Evolutionary conservation across 2,113 vertebrate species (phyloP), one percentile per base, ranked within the genome.

Genomic region (Casuarius casuarius): DNA sequence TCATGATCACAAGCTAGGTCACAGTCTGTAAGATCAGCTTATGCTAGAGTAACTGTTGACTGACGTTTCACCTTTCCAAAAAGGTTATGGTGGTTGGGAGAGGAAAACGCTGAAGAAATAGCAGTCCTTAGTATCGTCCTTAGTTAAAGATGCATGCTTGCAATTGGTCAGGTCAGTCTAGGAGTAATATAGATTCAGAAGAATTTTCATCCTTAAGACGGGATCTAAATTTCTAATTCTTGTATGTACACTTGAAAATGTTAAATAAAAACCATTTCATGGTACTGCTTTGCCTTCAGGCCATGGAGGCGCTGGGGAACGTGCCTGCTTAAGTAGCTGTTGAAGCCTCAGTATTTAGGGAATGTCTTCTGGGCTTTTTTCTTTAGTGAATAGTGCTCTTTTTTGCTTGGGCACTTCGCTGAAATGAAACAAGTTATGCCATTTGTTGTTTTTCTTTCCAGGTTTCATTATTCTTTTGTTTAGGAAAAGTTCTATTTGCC

Each of bases 91-190:
- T 18, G 19, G 10, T 0, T 49, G 58, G 56, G 61, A 78, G 46
- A 48, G 75, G 48, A 44, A 7, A n/a, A 71, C 33, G 5, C 46
- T 67, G 66, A 26, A 84, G 73, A 70, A 21, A 4, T 40, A n/a
- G 40, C 77, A 91, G n/a, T 7, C 26, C 38, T 38, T 38, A 22
- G 23, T 56, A 49, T 18, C 48, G 44, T 16, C 42, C 49, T 35
- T 21, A 35, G 21, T 16, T 40, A 22, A 3, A 70, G 70, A 14
- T 5, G 1, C 4, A 0, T 12, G 19, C 18, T 62, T 31, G 20
- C 54, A n/a, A 26, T 2, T 56, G 54, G 7, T 74, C 0, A 9
- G 33, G 0, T 59, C 80, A 40, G 56, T 4, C 2, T 6, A 38
- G 33, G 65, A n/a, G 29, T 56, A 28, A 52, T 35, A 33, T 3